These are phyloP conservation scores for Chaitophorus viminalis DNA, from an alignment of 2,888 invertebrate genomes.

Conservation along the genomic window DNA sequence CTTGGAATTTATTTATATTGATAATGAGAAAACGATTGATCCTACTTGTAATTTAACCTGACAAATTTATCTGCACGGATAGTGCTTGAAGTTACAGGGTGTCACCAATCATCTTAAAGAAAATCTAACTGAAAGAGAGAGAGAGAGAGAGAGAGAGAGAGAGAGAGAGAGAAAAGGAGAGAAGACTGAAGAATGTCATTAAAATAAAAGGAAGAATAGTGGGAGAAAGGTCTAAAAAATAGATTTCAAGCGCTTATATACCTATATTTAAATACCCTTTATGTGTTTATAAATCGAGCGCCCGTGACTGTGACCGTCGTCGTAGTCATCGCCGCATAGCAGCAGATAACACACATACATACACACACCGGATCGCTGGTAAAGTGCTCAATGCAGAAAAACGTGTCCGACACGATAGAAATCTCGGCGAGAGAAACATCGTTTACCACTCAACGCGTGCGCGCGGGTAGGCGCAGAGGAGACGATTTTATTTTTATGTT, in stretches of 20 bases:
- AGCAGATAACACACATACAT: slow-evolving; percentile 8
- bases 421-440: slow-evolving; percentile 58
- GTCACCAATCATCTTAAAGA: no score
- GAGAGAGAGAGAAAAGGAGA: no score
- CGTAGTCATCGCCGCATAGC: background rate
- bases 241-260: no score
- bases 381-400: slow-evolving; percentile 60
- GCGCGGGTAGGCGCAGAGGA: background rate
- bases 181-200: no score
- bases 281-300: background rate
- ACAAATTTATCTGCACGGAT: no score
- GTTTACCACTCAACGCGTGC: slow-evolving; percentile 57
- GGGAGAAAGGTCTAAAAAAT: background rate
- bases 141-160: no score
- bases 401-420: slow-evolving; percentile 61
- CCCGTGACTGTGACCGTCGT: background rate
- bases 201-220: background rate
- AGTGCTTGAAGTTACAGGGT: no score
- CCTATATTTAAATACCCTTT: background rate
- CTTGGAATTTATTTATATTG: no score
- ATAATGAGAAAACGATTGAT: no score
- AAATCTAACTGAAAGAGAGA: no score
- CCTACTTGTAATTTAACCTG: no score
- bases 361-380: background rate
- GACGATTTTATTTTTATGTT: slow-evolving; percentile 49